Percentiles rank a stretch among this genome's conserved stretches.
phyloP scores from a whole-genome alignment of 2,888 invertebrate species.

The Zhengitettix transpicula region DNA sequence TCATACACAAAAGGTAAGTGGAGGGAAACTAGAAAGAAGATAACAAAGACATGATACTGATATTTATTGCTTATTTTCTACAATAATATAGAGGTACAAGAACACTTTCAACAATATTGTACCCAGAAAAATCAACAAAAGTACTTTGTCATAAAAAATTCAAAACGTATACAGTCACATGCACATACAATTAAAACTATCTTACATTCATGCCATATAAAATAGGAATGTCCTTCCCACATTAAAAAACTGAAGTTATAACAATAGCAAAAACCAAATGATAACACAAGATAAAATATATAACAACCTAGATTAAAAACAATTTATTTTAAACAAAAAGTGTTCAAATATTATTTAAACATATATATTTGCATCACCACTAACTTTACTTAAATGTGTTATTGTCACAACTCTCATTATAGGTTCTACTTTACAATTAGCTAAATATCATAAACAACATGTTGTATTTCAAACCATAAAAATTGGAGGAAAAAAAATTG shows the following conservation, averaged over 20 bases:
- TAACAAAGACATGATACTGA: not conserved
- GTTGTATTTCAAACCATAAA: not conserved
- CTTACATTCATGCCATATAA: not conserved
- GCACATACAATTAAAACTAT: not conserved
- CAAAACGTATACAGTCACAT: not conserved
- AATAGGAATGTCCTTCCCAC: not conserved
- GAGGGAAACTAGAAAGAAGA: no score
- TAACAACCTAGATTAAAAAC: no score
- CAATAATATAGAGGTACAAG: not conserved
- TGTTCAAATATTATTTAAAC: no score
- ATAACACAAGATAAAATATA: no score
- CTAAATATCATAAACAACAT: not conserved
- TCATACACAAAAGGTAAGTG: no score
- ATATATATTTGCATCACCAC: no score
- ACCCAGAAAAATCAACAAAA: not conserved
- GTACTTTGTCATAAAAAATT: not conserved
- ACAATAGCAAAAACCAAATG: no score
- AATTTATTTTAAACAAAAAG: no score
- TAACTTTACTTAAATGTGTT: not conserved
- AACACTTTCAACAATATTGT: not conserved
- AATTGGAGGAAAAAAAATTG: not conserved
- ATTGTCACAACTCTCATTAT: constrained; percentile 1
- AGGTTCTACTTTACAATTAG: not conserved
- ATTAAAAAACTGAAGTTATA: not conserved
- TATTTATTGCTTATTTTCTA: not conserved